phyloP scores from a whole-genome alignment of 2,113 vertebrate genomes.

The Pantherophis guttatus region DNA sequence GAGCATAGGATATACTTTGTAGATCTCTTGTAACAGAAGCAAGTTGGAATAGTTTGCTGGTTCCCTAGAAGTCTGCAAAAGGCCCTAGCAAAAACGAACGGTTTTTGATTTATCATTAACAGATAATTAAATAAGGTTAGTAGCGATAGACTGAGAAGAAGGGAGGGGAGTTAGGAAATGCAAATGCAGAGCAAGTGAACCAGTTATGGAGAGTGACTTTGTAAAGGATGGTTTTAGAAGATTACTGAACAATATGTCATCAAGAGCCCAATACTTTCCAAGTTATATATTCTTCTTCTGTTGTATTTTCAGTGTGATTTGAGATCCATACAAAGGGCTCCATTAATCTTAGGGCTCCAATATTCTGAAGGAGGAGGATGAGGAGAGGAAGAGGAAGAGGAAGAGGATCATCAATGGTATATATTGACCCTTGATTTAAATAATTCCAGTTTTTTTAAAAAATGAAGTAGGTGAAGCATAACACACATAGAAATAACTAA shows the following conservation, averaged over 20 bases:
- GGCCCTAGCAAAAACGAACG: conserved; percentile 9
- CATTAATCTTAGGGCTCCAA: not conserved
- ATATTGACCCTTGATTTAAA: not conserved
- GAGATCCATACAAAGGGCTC: not conserved
- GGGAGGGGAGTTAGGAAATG: not conserved
- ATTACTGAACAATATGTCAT: not conserved
- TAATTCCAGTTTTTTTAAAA: not conserved
- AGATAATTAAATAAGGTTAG: conserved; percentile 33
- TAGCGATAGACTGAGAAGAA: not conserved
- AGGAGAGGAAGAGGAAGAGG: too few relatives aligned
- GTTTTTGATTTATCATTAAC: conserved; percentile 36
- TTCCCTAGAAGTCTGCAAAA: conserved; percentile 11
- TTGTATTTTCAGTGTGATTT: not conserved
- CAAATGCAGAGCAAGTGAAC: conserved; percentile 25
- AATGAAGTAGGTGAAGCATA: not conserved
- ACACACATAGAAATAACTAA: not conserved
- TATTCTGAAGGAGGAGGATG: not conserved
- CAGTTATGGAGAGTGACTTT: not conserved
- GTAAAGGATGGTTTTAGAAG: not conserved
- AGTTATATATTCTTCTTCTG: not conserved
- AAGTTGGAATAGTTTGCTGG: conserved; percentile 36
- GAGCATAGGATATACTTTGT: conserved; percentile 37
- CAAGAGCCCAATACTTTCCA: not conserved
- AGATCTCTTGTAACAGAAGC: conserved; percentile 30
- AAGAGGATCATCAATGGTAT: not conserved